Evolutionary conservation across 2,797 vertebrate genomes (phyloP).

Genomic region (Pachyuromys duprasi): DNA sequence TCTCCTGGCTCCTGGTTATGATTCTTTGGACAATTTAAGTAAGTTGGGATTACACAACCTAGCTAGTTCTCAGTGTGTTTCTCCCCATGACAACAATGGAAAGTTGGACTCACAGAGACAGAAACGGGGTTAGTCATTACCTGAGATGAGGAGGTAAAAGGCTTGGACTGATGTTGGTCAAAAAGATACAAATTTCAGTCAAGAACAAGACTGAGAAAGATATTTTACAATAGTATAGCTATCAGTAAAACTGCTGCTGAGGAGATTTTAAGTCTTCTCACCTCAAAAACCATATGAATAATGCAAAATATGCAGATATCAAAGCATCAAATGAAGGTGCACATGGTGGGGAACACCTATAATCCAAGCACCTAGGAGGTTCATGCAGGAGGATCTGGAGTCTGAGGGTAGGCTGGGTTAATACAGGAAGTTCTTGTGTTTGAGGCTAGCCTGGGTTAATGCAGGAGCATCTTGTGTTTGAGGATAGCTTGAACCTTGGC

Average conservation of each 20-base stretch:
- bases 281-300: not conserved
- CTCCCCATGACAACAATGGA: not conserved
- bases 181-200: not conserved
- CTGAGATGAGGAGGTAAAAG: not conserved
- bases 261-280: not conserved
- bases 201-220: not conserved
- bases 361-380: not conserved
- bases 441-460: not conserved
- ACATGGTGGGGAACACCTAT: not conserved
- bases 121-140: not conserved
- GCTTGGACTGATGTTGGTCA: not conserved
- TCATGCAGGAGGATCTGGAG: not conserved
- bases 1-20: not conserved
- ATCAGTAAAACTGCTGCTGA: not conserved
- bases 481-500: not conserved
- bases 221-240: not conserved
- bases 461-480: not conserved
- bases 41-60: not conserved
- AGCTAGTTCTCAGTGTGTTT: not conserved
- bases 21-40: not conserved
- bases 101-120: not conserved
- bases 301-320: not conserved
- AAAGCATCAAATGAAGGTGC: not conserved
- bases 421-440: not conserved
- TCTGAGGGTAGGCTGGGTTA: not conserved